Conservation (phyloP, 2,797 vertebrate genomes). For the Mormyrus hasselquistii region DNA sequence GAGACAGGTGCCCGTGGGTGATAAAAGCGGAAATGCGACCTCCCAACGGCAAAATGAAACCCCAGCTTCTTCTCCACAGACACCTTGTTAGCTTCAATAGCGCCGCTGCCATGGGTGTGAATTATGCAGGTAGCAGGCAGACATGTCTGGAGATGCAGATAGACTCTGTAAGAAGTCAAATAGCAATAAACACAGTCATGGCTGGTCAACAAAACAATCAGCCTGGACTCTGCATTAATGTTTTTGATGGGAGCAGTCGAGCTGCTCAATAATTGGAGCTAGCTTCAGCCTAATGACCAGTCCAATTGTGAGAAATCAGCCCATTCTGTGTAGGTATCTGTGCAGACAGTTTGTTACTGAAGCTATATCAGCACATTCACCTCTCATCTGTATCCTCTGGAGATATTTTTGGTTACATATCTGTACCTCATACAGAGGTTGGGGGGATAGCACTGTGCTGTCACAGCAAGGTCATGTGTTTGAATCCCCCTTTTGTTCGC, state of each 20-base stretch:
- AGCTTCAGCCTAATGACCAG: not conserved
- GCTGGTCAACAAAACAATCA: not conserved
- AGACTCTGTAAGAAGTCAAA: not conserved
- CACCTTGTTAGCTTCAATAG: conserved; percentile 1
- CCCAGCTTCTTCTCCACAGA: not conserved
- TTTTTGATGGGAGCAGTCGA: not conserved
- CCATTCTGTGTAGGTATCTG: not conserved
- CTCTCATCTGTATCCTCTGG: not conserved
- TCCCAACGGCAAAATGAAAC: not conserved
- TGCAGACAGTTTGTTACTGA: not conserved
- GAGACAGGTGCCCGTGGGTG: not conserved
- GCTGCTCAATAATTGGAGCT: not conserved
- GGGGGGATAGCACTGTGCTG: not conserved
- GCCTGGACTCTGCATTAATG: not conserved
- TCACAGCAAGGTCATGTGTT: not conserved
- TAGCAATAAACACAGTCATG: not conserved
- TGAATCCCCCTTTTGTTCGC: not conserved
- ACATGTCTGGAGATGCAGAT: not conserved
- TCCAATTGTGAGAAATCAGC: not conserved
- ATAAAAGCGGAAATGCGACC: not conserved
- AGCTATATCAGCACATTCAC: not conserved
- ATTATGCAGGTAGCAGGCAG: not conserved
- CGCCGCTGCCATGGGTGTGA: not conserved
- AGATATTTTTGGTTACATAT: not conserved
- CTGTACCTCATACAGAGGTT: not conserved